Conservation (phyloP, 2,888 invertebrate genomes). For the Pilophorus perplexus region DNA sequence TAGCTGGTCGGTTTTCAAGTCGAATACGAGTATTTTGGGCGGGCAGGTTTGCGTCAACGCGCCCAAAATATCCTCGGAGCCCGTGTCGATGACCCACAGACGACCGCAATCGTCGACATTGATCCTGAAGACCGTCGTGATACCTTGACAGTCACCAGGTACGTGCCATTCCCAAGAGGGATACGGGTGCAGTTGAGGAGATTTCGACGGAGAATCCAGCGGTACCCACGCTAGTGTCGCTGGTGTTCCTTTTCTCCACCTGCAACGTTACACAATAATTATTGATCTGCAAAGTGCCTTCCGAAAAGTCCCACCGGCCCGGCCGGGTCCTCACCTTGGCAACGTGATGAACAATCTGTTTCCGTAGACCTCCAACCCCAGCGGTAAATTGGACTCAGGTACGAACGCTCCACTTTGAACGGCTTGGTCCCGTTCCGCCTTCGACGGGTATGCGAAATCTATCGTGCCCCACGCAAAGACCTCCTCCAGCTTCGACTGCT, state of each 20-base stretch:
- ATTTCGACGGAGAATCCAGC: slow-evolving; percentile 61
- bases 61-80: slow-evolving; percentile 62
- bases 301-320: too few species aligned
- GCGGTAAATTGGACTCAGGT: slow-evolving; percentile 69
- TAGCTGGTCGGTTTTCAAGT: slow-evolving; percentile 67
- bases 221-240: slow-evolving; percentile 71
- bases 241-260: slow-evolving; percentile 73
- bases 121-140: slow-evolving; percentile 49
- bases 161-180: slow-evolving; percentile 74
- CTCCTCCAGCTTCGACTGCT: slow-evolving; percentile 47
- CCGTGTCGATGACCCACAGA: slow-evolving; percentile 76
- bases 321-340: slow-evolving; percentile 62
- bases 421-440: slow-evolving; percentile 59
- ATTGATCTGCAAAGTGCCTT: too few species aligned
- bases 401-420: slow-evolving; percentile 62
- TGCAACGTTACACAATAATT: slow-evolving; percentile 47
- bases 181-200: slow-evolving; percentile 71
- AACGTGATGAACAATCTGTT: slow-evolving; percentile 70
- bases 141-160: slow-evolving; percentile 55
- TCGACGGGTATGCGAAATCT: slow-evolving; percentile 68
- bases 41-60: slow-evolving; percentile 58
- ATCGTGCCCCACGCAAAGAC: slow-evolving; percentile 72
- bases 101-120: slow-evolving; percentile 68
- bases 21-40: slow-evolving; percentile 68
- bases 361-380: slow-evolving; percentile 69